phyloP scores from a whole-genome alignment of 2,797 vertebrate genomes.

The Sphaeramia orbicularis region DNA sequence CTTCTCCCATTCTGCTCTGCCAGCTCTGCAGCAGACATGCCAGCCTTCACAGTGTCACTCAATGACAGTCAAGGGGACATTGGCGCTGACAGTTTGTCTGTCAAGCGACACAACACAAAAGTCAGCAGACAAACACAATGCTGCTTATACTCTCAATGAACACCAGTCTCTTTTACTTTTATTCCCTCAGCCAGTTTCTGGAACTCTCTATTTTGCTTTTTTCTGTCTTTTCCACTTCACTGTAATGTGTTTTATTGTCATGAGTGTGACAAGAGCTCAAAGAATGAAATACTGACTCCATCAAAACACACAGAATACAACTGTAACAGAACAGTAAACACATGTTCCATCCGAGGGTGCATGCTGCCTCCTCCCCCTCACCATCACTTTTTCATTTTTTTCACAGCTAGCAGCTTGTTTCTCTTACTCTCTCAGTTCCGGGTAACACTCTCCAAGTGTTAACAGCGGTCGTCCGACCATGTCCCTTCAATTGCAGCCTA shows the following conservation, averaged over 20 bases:
- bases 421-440: slow-evolving; percentile 33
- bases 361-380: background rate
- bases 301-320: background rate
- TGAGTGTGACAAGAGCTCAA: slow-evolving; percentile 10
- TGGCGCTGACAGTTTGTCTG: slow-evolving; percentile 3
- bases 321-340: background rate
- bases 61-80: slow-evolving; percentile 30
- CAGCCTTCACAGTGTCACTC: slow-evolving; percentile 53
- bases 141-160: background rate
- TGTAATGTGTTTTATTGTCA: slow-evolving; percentile 3
- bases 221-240: background rate
- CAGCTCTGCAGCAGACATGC: slow-evolving; percentile 43
- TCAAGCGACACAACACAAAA: slow-evolving; percentile 29
- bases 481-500: slow-evolving; percentile 19
- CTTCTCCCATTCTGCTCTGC: slow-evolving; percentile 26
- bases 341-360: background rate
- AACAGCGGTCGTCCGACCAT: slow-evolving; percentile 18
- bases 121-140: slow-evolving; percentile 15
- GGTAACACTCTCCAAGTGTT: slow-evolving; percentile 21
- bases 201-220: background rate
- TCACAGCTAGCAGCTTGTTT: slow-evolving; percentile 20
- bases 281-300: background rate
- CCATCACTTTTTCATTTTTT: slow-evolving; percentile 19
- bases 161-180: slow-evolving; percentile 3
- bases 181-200: background rate